Conservation (phyloP, 2,797 vertebrate genomes). For the Anas acuta region DNA sequence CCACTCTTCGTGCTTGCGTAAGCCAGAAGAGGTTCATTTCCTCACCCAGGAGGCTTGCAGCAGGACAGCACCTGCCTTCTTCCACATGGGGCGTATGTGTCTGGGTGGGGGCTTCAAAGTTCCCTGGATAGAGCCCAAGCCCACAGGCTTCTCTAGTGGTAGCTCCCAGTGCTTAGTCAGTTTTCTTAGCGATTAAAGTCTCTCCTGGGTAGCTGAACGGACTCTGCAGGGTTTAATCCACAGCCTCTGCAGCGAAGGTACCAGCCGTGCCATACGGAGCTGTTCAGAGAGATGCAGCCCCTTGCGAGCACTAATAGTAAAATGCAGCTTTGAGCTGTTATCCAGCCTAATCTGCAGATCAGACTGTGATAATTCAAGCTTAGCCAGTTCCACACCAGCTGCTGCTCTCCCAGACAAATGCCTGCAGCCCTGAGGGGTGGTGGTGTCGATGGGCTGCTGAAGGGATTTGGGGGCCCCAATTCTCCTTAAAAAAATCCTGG, state of each 20-base stretch:
- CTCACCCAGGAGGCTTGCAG: not conserved
- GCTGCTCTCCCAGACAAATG: not conserved
- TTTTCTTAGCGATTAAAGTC: not conserved
- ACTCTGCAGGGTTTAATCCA: not conserved
- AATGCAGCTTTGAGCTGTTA: not conserved
- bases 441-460: not conserved
- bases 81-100: rapidly evolving
- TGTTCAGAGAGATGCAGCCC: not conserved
- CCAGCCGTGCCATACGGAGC: rapidly evolving
- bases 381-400: not conserved
- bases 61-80: not conserved
- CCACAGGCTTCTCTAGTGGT: rapidly evolving
- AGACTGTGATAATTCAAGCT: not conserved
- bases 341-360: not conserved
- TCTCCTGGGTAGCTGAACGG: not conserved
- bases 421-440: not conserved
- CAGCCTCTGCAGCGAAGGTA: not conserved
- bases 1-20: not conserved
- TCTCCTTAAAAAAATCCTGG: not conserved
- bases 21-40: not conserved
- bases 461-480: not conserved
- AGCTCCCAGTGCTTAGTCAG: not conserved
- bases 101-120: not conserved
- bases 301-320: not conserved
- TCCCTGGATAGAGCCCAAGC: not conserved